Base-by-base conservation (phyloP, 2,797 vertebrate genomes). In the Morus bassanus region DNA sequence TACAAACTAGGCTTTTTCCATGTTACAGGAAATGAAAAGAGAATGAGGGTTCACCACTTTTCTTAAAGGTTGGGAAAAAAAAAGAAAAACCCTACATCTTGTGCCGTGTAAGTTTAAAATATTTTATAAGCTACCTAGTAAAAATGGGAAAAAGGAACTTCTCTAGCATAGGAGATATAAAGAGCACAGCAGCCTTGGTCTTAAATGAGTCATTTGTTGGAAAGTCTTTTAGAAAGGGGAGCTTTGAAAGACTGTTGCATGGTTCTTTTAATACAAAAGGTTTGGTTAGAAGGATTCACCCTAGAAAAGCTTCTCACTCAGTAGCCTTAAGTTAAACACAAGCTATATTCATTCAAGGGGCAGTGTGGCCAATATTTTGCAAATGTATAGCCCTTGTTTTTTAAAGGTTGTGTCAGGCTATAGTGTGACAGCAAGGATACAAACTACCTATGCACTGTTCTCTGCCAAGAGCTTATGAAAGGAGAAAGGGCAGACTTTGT, bases 51-150 rank as follows among this genome's bases (percentile, higher is more conserved):
- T 95, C n/a, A 19, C 3, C 2, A 1, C 15, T 67, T 87, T 86
- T 53, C 13, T 33, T 75, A 46, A 87, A 68, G 6, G 8, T 3
- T 31, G 14, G 3, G 14, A 22, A 9, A 7, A 27, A 13, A 25
- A 6, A 5, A 21, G 61, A 68, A 45, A 39, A 4, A 1, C 0
- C 0, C 18, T 68, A 17, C 25, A 10, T 28, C n/a, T 33, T 68
- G 28, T 43, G 8, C 23, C 30, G 7, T 11, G 6, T 45, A 37
- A 79, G 2, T 75, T 91, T 56, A 75, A 85, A 91, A 56, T 84
- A 23, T 60, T 67, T 67, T 54, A 41, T 48, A 18, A 84, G 2
- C 8, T 75, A 31, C 11, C 13, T 65, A n/a, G 22, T 63, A 30
- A 70, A 85, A 79, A 53, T 7, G 25, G 9, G 14, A 13, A 50